Base-by-base conservation (phyloP, 1,140 invertebrate species). In the Heliconius congener region DNA sequence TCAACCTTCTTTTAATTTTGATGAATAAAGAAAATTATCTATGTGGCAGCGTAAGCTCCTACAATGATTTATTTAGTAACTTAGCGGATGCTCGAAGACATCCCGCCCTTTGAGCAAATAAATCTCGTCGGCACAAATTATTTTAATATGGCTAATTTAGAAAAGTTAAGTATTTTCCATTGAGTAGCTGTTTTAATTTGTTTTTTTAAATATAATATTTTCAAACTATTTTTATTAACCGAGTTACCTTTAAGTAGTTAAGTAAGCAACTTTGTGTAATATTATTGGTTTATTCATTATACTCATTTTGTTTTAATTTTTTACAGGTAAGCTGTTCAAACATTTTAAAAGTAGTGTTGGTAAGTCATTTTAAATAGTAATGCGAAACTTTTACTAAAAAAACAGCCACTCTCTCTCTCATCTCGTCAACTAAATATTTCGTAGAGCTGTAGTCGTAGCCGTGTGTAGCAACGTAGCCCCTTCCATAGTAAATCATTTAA, bases 11-110 rank as follows among this genome's bases (percentile, higher is more conserved):
- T 93, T 90, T 93, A 93, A 94, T 94, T 93, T 92, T 93, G 90
- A 94, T 92, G 91, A 93, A 93, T 94, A 92, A 93, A 92, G 92
- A 90, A 94, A 92, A 94, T 93, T 92, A 94, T 94, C 93, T 93
- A 93, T 93, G 90, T 90, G 88, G 87, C 87, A 85, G 85, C 88
- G 87, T 89, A 89, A 85, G 87, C 88, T 86, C 81, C 91, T 84
- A 86, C 87, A 74, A 83, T 92, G 93, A 93, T 93, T 94, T 93
- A 94, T 93, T 88, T 81, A 78, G 79, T 78, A 85, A 91, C 87
- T 90, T 91, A 91, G 81, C 88, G 86, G 87, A 89, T 86, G 85
- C 88, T 90, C 87, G 88, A 90, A 87, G 85, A 85, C 81, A 84
- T 87, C 81, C 82, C 84, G 76, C 77, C 85, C 84, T 84, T 80